Percentiles rank a stretch among this genome's conserved stretches.
These are phyloP conservation scores for Drosophila ambigua DNA, from an alignment of 1,140 invertebrate species.

Conservation along the genomic window DNA sequence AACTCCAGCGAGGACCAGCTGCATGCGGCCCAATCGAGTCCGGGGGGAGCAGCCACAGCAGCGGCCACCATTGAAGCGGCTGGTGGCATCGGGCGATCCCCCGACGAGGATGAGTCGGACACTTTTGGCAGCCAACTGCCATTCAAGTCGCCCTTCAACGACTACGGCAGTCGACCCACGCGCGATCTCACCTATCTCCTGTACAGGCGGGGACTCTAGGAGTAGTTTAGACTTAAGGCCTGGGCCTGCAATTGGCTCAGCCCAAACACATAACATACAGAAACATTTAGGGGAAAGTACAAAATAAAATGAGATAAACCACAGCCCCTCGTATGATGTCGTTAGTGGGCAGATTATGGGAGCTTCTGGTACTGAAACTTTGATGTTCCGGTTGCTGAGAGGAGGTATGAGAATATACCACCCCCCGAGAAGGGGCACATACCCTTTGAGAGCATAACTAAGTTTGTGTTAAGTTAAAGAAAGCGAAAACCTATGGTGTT, in stretches of 20 bases:
- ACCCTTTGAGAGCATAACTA: too few species aligned
- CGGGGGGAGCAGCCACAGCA: constrained; percentile 2
- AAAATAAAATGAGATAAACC: too few species aligned
- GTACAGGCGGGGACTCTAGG: constrained; percentile 58
- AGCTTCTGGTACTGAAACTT: too few species aligned
- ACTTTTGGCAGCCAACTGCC: constrained; percentile 51
- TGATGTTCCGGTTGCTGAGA: too few species aligned
- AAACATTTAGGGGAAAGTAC: too few species aligned
- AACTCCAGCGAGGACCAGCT: constrained; percentile 69
- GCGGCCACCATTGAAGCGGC: constrained; percentile 1
- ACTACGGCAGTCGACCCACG: constrained; percentile 67
- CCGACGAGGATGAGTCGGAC: constrained; percentile 32
- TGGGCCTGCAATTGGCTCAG: not conserved
- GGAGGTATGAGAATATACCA: too few species aligned
- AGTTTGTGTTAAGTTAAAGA: too few species aligned
- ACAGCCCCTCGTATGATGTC: too few species aligned
- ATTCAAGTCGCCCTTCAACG: constrained; percentile 68
- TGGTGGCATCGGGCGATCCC: not conserved
- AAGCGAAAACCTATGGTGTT: too few species aligned
- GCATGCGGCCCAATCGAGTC: constrained; percentile 39
- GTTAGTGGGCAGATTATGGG: too few species aligned
- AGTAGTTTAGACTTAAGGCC: constrained; percentile 1
- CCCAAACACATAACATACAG: constrained; percentile 2
- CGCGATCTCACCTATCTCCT: constrained; percentile 65
- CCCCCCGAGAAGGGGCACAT: too few species aligned